Base-by-base conservation (phyloP, 2,888 invertebrate genomes). In the Phytoseiulus persimilis region DNA sequence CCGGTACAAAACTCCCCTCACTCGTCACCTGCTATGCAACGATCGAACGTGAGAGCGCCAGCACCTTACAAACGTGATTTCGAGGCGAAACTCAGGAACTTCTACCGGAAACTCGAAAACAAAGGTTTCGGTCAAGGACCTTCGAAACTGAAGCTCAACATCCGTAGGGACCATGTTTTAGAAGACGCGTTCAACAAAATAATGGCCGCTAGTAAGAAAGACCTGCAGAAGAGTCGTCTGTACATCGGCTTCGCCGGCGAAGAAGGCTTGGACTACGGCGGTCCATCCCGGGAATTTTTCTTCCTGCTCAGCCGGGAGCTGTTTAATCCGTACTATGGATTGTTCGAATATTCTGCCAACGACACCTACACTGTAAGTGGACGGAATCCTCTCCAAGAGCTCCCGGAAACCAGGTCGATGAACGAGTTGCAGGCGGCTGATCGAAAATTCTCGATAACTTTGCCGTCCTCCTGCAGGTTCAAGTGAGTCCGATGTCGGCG, bases 91-190 rank as follows among this genome's bases (percentile, higher is more conserved):
- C 94, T 98, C 90, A 94, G 97, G 90, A 96, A 96, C 91, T 98
- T 99, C 93, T 98, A 98, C 93, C 94, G 97, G 91, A 98, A 98
- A 93, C 94, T 99, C 83, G 98, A 98, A 93, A 96, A 96, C 92
- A 98, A 98, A 93, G 98, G 98, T 90, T 98, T 97, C 92, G 98
- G 98, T 0, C 98, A 98, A 93, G 98, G 98, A 9, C 98, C 98
- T 23, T 96, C 97, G 91, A 98, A 98, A 93, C 94, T 98, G 91
- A 98, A 97, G 98, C 94, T 98, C 91, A 96, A 97, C 93, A 96
- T 99, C 91, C 94, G 98, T 90, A 95, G 99, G 91, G 97, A 98
- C 92, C 96, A 98, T 93, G 94, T 99, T 87, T 93, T 99, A 90
- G 98, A 98, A 93, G 99, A 99, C 93, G 98, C 98, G 3, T 98